A percentile compares a stretch with the other conserved stretches of the same genome.
Conservation (phyloP, 2,888 invertebrate genomes). For the Gastrophysa polygoni region DNA sequence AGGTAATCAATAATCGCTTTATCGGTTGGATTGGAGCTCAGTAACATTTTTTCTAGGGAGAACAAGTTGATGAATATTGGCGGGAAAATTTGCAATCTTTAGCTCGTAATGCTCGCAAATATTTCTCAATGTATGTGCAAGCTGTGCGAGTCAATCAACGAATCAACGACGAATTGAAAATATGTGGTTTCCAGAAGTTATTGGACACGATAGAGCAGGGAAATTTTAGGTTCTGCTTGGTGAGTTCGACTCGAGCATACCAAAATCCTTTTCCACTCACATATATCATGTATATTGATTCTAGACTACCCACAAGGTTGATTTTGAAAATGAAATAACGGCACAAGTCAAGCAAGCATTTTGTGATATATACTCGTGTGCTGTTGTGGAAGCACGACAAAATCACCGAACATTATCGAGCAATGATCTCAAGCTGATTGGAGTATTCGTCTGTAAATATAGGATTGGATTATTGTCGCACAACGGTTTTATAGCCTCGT, state of each 20-base stretch:
- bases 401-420: conserved; percentile 29
- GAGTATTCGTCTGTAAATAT: conserved; percentile 37
- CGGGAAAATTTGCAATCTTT: conserved; percentile 32
- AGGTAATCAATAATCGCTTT: neutral
- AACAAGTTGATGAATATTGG: conserved; percentile 17
- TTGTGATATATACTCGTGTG: conserved; percentile 26
- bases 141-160: conserved; percentile 36
- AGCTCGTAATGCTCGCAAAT: conserved; percentile 32
- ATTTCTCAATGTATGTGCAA: conserved; percentile 38
- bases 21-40: neutral
- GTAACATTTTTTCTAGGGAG: conserved; percentile 17
- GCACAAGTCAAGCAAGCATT: conserved; percentile 38
- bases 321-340: conserved; percentile 34
- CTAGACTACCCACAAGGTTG: conserved; percentile 26
- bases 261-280: neutral
- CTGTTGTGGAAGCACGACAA: conserved; percentile 33
- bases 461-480: conserved; percentile 35
- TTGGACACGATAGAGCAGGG: conserved; percentile 41
- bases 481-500: conserved; percentile 35
- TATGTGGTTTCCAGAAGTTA: conserved; percentile 38
- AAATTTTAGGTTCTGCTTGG: conserved; percentile 36
- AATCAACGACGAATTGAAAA: conserved; percentile 39
- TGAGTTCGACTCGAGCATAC: conserved; percentile 19
- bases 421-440: conserved; percentile 35
- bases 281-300: conserved; percentile 1